These are phyloP conservation scores for Geodia barretti DNA, from an alignment of 37 sponge, comb jelly and placozoan species.

Conservation along the genomic window DNA sequence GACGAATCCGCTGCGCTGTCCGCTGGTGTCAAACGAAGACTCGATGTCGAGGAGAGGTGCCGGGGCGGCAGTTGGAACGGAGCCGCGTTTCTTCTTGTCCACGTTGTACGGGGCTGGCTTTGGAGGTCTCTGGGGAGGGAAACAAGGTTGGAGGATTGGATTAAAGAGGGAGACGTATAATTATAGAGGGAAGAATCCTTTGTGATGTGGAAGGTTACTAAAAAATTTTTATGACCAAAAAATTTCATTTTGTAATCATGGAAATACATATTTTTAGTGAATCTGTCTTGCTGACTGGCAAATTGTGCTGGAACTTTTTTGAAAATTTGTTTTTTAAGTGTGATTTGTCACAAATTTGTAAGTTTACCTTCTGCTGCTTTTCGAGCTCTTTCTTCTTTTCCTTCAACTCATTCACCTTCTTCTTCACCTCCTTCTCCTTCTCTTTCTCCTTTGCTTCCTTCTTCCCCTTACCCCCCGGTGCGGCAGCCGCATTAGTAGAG, in stretches of 20 bases:
- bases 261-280: no score
- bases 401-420: constrained; percentile 44
- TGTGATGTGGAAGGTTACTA: no score
- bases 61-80: not conserved
- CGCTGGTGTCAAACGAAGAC: constrained; percentile 35
- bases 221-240: no score
- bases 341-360: no score
- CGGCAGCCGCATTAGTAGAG: not conserved
- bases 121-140: not conserved
- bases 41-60: constrained; percentile 16
- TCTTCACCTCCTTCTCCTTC: constrained; percentile 22
- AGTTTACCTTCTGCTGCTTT: no score
- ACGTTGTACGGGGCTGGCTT: not conserved
- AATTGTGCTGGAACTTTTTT: no score
- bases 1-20: not conserved
- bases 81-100: not conserved
- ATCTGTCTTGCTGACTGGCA: no score
- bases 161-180: no score
- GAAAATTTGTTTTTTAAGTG: no score
- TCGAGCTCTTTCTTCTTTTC: constrained; percentile 22
- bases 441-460: not conserved
- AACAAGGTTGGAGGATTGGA: not conserved
- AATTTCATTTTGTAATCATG: no score
- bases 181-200: no score
- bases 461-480: constrained; percentile 1